Evolutionary conservation across 2,888 invertebrate species (phyloP), one percentile per base, ranked within the genome.

Genomic region (Ariolimax columbianus): DNA sequence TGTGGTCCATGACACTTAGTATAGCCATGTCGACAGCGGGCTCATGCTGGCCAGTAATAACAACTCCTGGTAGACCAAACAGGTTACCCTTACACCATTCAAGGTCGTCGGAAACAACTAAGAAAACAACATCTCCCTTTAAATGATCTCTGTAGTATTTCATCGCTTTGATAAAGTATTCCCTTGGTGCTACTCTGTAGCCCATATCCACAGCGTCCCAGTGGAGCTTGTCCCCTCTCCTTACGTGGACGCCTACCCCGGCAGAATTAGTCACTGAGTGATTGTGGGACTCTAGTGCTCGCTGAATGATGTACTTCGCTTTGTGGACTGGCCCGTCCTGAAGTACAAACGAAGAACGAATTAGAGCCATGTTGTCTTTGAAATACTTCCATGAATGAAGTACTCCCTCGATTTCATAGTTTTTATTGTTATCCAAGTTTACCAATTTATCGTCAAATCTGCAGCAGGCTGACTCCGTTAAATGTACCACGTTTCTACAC

Each of bases 361-460:
- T 63, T 1, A 26, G 38, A 0, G 73, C 75, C 7, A 73, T 17
- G 9, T 63, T 43, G 3, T 84, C 80, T 14, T 84, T 73, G 63
- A 84, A 84, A 30, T 84, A 84, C 38, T 79, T 84, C 84, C 84
- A 84, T 3, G 78, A 70, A 30, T 80, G 43, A 7, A 84, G 80
- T 0, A 40, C 30, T 14, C 84, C 84, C 23, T 84, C 80, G 6
- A 84, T 80, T 23, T 84, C 80, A 59, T 84, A 84, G n/a, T 84
- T 84, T 36, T 84, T 84, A 40, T 33, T 63, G 1, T n/a, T 40
- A 43, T 84, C 84, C 36, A 84, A 55, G 19, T 84, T 79, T 23
- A 66, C 23, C 7, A 84, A 26, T 4, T 66, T 70, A 0, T 84
- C 80, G 30, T 84, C 84, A 7, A 80, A 30, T n/a, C 73, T 40